phyloP scores from a whole-genome alignment of 2,888 invertebrate genomes.

The Callyntrura sp. region DNA sequence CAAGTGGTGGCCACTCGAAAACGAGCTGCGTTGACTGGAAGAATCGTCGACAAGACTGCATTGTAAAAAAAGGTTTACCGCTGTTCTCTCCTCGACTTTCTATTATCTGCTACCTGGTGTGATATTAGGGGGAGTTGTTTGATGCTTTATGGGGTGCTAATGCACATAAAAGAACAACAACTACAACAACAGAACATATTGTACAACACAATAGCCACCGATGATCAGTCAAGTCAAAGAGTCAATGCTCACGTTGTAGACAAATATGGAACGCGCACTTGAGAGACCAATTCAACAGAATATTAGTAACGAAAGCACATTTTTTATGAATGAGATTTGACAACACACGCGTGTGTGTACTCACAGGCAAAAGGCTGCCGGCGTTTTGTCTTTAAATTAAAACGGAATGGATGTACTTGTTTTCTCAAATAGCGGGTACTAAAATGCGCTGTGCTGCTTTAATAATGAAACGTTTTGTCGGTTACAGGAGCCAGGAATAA shows the following conservation, averaged over 20 bases:
- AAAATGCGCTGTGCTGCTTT: not conserved
- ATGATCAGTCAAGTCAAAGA: conserved; percentile 20
- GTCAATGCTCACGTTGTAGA: not conserved
- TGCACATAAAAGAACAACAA: not conserved
- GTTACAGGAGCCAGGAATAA: not conserved
- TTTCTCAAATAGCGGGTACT: not conserved
- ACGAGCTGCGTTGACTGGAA: not conserved
- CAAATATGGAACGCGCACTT: not conserved
- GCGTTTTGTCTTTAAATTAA: conserved; percentile 17
- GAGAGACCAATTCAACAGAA: not conserved
- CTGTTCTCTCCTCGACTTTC: not conserved
- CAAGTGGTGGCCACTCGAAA: not conserved
- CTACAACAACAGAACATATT: not conserved
- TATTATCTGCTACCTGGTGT: not conserved
- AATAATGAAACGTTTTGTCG: conserved; percentile 11
- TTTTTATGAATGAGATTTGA: too few relatives aligned
- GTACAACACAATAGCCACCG: not conserved
- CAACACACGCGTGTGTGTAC: too few relatives aligned
- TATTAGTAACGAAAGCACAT: not conserved
- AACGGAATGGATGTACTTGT: not conserved
- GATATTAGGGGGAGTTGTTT: not conserved
- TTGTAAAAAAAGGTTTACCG: not conserved
- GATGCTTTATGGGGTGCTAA: conserved; percentile 3
- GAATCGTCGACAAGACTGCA: not conserved
- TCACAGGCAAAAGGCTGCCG: not conserved